These are phyloP conservation scores for Myotis myotis DNA, from an alignment of 2,797 vertebrate genomes.

Conservation along the genomic window DNA sequence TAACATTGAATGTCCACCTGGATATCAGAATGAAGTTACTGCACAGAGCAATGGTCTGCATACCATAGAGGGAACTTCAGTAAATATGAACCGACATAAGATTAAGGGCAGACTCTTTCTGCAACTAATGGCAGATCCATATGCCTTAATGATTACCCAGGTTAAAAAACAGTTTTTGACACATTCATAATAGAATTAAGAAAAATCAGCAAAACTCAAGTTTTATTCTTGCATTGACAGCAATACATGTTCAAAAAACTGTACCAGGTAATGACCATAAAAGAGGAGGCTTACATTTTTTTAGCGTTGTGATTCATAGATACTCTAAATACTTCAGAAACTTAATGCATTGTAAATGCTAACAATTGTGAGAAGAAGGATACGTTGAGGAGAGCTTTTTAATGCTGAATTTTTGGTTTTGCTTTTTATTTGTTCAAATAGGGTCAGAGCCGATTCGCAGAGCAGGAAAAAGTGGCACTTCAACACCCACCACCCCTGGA, in stretches of 20 bases:
- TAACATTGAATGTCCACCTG: neutral
- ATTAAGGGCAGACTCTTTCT: neutral
- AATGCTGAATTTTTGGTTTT: neutral
- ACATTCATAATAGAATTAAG: neutral
- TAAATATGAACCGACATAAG: neutral
- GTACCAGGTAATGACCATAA: neutral
- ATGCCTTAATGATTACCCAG: neutral
- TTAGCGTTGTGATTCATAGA: neutral
- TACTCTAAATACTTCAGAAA: slow-evolving; percentile 2
- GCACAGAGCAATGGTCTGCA: neutral
- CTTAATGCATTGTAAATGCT: neutral
- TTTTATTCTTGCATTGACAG: neutral
- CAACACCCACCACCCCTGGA: slow-evolving; percentile 95
- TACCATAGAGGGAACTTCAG: neutral
- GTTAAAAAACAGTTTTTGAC: neutral
- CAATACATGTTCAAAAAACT: neutral
- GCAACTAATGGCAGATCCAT: neutral
- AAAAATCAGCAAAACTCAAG: neutral
- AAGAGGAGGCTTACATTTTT: neutral
- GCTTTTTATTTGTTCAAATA: slow-evolving; percentile 67
- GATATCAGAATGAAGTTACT: neutral
- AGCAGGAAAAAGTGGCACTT: slow-evolving; percentile 93
- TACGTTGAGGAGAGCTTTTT: neutral
- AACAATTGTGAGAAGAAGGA: neutral
- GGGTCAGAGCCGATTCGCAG: slow-evolving; percentile 93